Evolutionary conservation across 2,888 invertebrate genomes (phyloP).

Genomic region (Apotomis turbidana): DNA sequence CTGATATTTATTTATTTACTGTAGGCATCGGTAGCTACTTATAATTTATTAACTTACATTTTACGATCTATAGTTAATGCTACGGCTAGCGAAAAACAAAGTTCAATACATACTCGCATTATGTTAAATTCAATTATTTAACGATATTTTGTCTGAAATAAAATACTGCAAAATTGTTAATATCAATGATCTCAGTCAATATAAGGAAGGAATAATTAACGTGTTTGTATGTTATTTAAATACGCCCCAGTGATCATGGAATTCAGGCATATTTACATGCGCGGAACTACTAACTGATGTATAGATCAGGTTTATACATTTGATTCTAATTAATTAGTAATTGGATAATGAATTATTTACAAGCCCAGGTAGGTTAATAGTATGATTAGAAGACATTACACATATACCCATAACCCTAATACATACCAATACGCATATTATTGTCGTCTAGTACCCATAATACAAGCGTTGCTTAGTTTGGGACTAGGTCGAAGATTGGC

Average conservation of each 20-base stretch:
- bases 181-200: slow-evolving; percentile 47
- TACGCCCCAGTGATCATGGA: slow-evolving; percentile 63
- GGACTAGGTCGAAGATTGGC: no score
- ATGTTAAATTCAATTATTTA: no score
- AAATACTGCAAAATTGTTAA: slow-evolving; percentile 50
- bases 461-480: no score
- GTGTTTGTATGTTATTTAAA: slow-evolving; percentile 76
- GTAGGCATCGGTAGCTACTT: no score
- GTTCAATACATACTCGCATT: no score
- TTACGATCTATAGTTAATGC: no score
- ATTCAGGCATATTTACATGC: slow-evolving; percentile 60
- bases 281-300: slow-evolving; percentile 29
- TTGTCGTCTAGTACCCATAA: no score
- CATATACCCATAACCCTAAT: no score
- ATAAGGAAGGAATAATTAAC: slow-evolving; percentile 64
- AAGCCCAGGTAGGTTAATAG: neutral
- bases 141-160: slow-evolving; percentile 45
- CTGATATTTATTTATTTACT: no score
- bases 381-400: neutral
- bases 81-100: no score
- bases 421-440: no score
- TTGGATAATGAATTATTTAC: slow-evolving; percentile 36
- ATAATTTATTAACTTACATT: no score
- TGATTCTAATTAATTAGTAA: slow-evolving; percentile 13
- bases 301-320: slow-evolving; percentile 11